Evolutionary conservation across 2,888 invertebrate species (phyloP).

Genomic region (Dichetophora obliterata): DNA sequence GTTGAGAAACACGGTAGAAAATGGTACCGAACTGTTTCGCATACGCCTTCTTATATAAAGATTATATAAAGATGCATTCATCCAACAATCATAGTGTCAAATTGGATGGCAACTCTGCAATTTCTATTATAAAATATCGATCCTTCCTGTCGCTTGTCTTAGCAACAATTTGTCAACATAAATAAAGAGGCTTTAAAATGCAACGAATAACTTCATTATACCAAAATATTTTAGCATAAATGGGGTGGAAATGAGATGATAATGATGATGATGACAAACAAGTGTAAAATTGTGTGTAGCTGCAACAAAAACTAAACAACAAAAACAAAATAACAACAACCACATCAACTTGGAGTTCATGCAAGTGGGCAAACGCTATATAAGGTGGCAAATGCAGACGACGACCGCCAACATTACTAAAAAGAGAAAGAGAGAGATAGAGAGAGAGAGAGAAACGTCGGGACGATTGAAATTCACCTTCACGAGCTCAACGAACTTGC

Average conservation of each 20-base stretch:
- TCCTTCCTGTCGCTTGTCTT: background rate
- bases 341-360: conserved; percentile 37
- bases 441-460: background rate
- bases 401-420: background rate
- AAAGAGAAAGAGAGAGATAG: too few relatives aligned
- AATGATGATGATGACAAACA: background rate
- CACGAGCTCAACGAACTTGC: conserved; percentile 42
- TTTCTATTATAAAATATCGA: background rate
- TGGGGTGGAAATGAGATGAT: background rate
- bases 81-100: too few relatives aligned
- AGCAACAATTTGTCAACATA: background rate
- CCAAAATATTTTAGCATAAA: background rate
- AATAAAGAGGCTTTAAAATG: background rate
- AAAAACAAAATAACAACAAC: background rate
- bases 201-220: background rate
- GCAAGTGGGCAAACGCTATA: conserved; percentile 6
- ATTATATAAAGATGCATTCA: too few relatives aligned
- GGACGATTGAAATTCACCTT: conserved; percentile 27
- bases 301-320: background rate
- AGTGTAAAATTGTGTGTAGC: conserved; percentile 10
- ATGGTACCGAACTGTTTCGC: too few relatives aligned
- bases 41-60: too few relatives aligned
- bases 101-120: too few relatives aligned
- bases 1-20: too few relatives aligned
- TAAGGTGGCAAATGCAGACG: background rate